phyloP scores from a whole-genome alignment of 2,797 vertebrate genomes.

The Allobates femoralis region DNA sequence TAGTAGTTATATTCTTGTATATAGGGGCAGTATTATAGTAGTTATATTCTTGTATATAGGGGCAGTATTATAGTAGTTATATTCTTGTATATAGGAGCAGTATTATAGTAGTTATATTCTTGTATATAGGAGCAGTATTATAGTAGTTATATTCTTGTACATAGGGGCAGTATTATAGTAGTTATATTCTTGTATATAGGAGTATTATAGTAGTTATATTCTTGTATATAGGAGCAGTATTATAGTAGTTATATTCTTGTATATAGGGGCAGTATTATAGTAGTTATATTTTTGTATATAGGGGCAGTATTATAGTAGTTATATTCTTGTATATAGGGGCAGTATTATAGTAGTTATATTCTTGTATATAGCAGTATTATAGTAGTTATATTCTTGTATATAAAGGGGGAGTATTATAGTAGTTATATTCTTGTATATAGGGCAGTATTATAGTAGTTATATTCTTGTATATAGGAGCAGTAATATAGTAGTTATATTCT shows the following conservation, averaged over 20 bases:
- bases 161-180: no score
- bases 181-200: neutral
- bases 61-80: no score
- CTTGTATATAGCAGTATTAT: neutral
- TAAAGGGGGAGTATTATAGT: neutral
- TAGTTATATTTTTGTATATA: no score
- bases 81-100: no score
- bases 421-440: no score
- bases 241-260: constrained; percentile 1
- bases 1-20: neutral
- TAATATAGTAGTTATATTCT: no score
- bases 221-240: neutral
- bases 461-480: neutral
- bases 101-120: no score
- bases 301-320: neutral
- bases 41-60: no score
- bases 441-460: neutral
- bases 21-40: neutral
- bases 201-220: no score
- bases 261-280: neutral
- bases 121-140: no score
- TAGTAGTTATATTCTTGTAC: no score
- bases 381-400: constrained; percentile 1
- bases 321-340: neutral
- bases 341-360: no score